These are phyloP conservation scores for Pseudomyrmex cubaensis DNA, from an alignment of 1,140 invertebrate genomes.

Conservation along the genomic window DNA sequence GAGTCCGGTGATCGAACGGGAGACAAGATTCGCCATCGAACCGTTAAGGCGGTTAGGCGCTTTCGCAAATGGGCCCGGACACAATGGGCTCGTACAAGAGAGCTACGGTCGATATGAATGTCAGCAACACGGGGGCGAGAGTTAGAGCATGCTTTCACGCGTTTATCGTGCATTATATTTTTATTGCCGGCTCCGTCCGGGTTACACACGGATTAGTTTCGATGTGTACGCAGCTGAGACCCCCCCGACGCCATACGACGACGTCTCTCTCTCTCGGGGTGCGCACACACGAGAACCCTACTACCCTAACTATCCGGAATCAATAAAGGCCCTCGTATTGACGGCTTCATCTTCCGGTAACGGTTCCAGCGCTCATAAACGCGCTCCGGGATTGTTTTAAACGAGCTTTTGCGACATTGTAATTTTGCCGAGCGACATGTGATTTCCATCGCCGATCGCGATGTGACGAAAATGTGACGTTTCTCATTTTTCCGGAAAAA, in stretches of 20 bases:
- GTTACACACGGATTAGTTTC: slow-evolving; percentile 74
- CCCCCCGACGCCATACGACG: too few species aligned
- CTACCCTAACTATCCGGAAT: slow-evolving; percentile 60
- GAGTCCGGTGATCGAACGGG: slow-evolving; percentile 34
- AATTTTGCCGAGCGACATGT: slow-evolving; percentile 9
- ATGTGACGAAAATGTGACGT: not conserved
- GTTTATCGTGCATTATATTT: slow-evolving; percentile 79
- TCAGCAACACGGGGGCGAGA: slow-evolving; percentile 4
- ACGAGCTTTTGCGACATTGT: not conserved
- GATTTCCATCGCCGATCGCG: not conserved
- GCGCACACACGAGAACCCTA: slow-evolving; percentile 53
- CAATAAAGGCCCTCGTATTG: slow-evolving; percentile 59
- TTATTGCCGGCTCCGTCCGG: slow-evolving; percentile 69
- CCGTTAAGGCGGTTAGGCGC: slow-evolving; percentile 64
- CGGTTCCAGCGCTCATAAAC: slow-evolving; percentile 30
- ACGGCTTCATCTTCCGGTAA: slow-evolving; percentile 61
- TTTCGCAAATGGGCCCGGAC: slow-evolving; percentile 65
- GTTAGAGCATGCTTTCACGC: slow-evolving; percentile 65
- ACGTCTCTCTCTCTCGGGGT: slow-evolving; percentile 1
- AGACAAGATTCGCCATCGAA: slow-evolving; percentile 61
- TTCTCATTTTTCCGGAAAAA: not conserved
- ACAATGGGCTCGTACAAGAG: slow-evolving; percentile 52
- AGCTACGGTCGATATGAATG: slow-evolving; percentile 41
- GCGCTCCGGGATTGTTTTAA: slow-evolving; percentile 13
- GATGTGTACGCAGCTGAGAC: slow-evolving; percentile 75